These are phyloP conservation scores for Numenius arquata DNA, from an alignment of 2,113 vertebrate species.

Conservation along the genomic window DNA sequence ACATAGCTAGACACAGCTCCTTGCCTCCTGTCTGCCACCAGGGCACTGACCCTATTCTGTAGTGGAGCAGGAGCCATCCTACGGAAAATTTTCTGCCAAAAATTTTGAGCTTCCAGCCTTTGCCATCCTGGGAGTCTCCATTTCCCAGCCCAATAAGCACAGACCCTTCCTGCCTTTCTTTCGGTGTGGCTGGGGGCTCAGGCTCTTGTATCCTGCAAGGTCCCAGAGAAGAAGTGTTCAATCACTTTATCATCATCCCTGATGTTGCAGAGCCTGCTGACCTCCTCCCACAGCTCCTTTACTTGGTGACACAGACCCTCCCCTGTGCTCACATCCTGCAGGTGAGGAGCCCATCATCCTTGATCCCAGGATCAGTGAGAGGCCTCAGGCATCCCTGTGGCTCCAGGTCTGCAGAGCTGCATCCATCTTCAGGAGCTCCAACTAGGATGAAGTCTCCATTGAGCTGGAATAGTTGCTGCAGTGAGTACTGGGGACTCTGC, in stretches of 20 bases:
- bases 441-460: background rate
- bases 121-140: background rate
- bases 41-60: background rate
- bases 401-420: background rate
- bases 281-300: background rate
- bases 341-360: background rate
- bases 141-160: background rate
- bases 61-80: background rate
- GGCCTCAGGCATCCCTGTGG: background rate
- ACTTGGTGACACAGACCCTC: background rate
- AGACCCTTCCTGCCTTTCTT: background rate
- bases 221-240: background rate
- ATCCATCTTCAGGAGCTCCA: background rate
- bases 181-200: rapidly evolving
- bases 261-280: background rate
- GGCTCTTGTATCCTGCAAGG: background rate
- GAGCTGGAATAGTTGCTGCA: background rate
- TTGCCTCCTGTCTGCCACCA: background rate
- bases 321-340: background rate
- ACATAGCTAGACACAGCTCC: background rate
- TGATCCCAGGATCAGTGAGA: background rate
- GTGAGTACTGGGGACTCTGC: background rate
- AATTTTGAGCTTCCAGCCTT: background rate
- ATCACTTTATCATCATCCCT: background rate
- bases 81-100: background rate